A percentile compares a stretch with the other conserved stretches of the same genome.
Conservation (phyloP, 2,797 vertebrate genomes). For the Notamacropus eugenii region DNA sequence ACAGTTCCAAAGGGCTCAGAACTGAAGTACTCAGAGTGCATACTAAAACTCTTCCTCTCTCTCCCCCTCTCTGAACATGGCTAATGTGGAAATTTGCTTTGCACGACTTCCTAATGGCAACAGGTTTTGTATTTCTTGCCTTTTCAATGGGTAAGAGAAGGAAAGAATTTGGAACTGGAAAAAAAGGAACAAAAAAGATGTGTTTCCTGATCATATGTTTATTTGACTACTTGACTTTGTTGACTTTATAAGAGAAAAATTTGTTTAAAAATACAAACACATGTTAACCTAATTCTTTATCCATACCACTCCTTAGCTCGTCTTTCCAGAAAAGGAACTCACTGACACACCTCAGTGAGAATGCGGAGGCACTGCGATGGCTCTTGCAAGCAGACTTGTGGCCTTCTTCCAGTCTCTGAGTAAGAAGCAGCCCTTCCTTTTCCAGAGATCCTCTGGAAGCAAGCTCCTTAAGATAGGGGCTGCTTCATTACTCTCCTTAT, state of each 20-base stretch:
- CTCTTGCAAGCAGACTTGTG: not conserved
- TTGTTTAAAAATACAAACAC: not conserved
- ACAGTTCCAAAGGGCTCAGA: not conserved
- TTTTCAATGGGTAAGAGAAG: not conserved
- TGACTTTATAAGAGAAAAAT: not conserved
- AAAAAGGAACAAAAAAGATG: not conserved
- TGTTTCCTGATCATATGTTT: not conserved
- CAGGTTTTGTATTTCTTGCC: not conserved
- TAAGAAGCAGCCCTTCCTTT: too few species aligned
- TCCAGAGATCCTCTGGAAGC: too few species aligned
- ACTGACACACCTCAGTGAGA: too few species aligned
- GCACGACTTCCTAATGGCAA: not conserved
- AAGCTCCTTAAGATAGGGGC: not conserved
- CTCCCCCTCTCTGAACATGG: too few species aligned
- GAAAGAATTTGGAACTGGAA: not conserved
- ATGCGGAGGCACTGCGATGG: too few species aligned
- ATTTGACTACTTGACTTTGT: not conserved
- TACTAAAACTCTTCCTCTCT: too few species aligned
- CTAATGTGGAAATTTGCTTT: not conserved
- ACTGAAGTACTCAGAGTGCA: too few species aligned
- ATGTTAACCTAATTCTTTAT: too few species aligned
- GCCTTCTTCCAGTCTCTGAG: not conserved
- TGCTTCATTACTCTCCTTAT: not conserved
- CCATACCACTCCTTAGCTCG: too few species aligned
- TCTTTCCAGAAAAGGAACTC: not conserved